A percentile compares a stretch with the other conserved stretches of the same genome.
Conservation (phyloP, 1,140 invertebrate species). For the Oryctes rhinoceros region DNA sequence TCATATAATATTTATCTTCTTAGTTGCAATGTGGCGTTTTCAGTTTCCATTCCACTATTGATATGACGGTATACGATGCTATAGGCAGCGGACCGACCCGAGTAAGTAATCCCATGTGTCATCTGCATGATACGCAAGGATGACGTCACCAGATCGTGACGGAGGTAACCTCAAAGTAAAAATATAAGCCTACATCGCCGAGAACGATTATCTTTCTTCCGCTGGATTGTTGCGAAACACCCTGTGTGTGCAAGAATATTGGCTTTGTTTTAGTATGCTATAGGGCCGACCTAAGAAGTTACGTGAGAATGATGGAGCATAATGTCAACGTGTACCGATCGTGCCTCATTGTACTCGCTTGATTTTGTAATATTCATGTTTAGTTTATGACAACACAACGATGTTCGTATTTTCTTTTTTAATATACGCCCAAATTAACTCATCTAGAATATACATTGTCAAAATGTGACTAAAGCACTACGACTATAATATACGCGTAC, state of each 20-base stretch:
- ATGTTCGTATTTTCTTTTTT: constrained; percentile 16
- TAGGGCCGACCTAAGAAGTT: not conserved
- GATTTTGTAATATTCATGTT: constrained; percentile 34
- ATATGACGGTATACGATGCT: constrained; percentile 25
- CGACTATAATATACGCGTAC: no score
- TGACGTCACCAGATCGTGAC: constrained; percentile 31
- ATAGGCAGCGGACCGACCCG: constrained; percentile 9
- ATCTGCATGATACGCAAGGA: constrained; percentile 23
- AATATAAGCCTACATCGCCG: not conserved
- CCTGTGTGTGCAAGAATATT: constrained; percentile 15
- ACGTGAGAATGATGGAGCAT: constrained; percentile 29
- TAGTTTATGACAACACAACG: constrained; percentile 11
- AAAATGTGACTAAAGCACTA: no score
- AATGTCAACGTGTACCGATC: constrained; percentile 1
- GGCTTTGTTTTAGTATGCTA: not conserved
- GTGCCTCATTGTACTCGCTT: constrained; percentile 16
- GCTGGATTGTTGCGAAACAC: constrained; percentile 24
- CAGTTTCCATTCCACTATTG: constrained; percentile 40
- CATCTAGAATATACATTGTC: not conserved
- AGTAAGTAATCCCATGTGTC: constrained; percentile 39
- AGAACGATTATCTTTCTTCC: constrained; percentile 10
- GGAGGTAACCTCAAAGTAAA: constrained; percentile 23
- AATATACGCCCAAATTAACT: not conserved
- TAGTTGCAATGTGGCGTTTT: constrained; percentile 39
- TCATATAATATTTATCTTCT: constrained; percentile 42